Conservation (phyloP, 2,797 vertebrate species). For the Thamnophis elegans region DNA sequence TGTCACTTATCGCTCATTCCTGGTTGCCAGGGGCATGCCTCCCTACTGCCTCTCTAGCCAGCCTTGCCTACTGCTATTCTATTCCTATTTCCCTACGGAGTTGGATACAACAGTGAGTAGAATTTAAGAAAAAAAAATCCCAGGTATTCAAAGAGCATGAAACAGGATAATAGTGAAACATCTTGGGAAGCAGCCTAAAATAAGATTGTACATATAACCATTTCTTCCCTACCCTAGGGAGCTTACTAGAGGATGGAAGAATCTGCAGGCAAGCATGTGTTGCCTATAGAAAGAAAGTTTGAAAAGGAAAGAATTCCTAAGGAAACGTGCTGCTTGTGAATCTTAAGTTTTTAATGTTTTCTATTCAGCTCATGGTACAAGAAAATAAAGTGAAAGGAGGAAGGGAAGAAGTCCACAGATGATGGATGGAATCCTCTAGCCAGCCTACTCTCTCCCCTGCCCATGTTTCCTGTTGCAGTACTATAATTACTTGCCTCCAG, state of each 20-base stretch:
- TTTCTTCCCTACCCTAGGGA: neutral
- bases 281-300: neutral
- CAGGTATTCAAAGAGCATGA: neutral
- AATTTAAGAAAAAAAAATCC: neutral
- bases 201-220: neutral
- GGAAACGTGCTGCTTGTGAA: neutral
- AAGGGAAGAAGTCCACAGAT: neutral
- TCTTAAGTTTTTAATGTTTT: neutral
- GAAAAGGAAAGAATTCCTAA: neutral
- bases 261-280: neutral
- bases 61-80: neutral
- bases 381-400: neutral
- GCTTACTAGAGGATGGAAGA: neutral
- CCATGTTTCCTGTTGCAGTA: neutral
- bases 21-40: neutral
- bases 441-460: neutral
- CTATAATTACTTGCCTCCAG: neutral
- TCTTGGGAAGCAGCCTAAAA: neutral
- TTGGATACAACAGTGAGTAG: neutral
- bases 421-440: neutral
- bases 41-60: neutral
- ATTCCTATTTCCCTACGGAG: neutral
- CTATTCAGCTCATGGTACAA: neutral
- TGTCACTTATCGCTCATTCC: neutral
- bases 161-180: neutral